Evolutionary conservation across 2,888 invertebrate genomes (phyloP), one percentile per base, ranked within the genome.

Genomic region (Diogma glabrata): DNA sequence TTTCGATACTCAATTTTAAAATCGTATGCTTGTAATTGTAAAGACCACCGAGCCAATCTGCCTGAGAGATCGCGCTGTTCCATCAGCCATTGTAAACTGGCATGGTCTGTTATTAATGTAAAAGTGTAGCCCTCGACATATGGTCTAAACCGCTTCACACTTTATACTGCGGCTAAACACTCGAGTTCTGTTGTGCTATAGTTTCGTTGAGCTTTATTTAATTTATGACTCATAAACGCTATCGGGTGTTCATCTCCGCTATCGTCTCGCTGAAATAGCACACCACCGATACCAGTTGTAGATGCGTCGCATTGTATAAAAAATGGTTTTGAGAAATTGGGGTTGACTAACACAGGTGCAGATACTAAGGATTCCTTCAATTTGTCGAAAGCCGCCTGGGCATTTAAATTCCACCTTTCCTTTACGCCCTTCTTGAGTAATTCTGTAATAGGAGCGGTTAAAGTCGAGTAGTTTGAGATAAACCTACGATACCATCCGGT

Each of bases 1-100:
- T 51, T 51, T n/a, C 51, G 17, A 28, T 51, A 38, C 20, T 47
- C 47, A 3, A 51, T 51, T n/a, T 47, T 10, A n/a, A 51, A 51
- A 26, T 40, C 47, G 14, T 38, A 51, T 7, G 47, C 47, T 24
- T 51, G 51, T 10, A 51, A 23, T 47, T 51, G 46, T 19, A 51
- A 19, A 26, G 22, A 26, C 48, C 51, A 51, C 10, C 51, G 26
- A 17, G 51, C 51, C 26, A 51, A 47, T 8, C 40, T 19, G 4
- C 48, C 48, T 9, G 36, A 14, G 14, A 40, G 26, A 16, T 51
- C 51, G 10, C 22, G 12, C 20, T 51, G 51, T 4, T 24, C 19
- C 47, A 51, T 51, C 8, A 51, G 28, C 51, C 51, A 51, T 16
- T 38, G 33, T 33, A 33, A 33, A 9, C 33, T 33, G 10, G 33